Evolutionary conservation across 2,113 vertebrate genomes (phyloP).

Genomic region (Catagonus wagneri): DNA sequence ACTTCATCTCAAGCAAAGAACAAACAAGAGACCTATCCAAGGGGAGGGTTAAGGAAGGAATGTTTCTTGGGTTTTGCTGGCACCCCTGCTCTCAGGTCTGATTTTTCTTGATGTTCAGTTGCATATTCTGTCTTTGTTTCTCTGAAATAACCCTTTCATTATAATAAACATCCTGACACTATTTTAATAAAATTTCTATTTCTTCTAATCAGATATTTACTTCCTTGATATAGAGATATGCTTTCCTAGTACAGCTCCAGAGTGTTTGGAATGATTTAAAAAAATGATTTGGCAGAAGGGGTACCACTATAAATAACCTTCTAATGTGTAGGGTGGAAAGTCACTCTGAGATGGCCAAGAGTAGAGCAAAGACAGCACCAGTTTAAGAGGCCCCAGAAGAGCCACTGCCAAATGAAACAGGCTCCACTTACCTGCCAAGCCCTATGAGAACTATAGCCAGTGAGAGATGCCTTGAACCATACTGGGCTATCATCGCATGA

Average conservation of each 20-base stretch:
- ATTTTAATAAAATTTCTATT: not conserved
- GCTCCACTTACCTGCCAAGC: not conserved
- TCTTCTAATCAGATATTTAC: not conserved
- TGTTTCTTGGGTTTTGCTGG: not conserved
- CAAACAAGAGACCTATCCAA: not conserved
- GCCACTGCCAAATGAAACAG: not conserved
- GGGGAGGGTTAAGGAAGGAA: not conserved
- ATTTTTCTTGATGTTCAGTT: not conserved
- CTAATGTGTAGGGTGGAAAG: not conserved
- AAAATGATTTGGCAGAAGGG: not conserved
- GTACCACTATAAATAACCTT: not conserved
- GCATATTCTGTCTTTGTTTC: not conserved
- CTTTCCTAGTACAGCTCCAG: not conserved
- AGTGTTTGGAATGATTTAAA: not conserved
- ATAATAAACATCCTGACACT: not conserved
- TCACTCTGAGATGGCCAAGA: not conserved
- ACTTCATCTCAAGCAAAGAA: not conserved
- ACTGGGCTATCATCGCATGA: not conserved
- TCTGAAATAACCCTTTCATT: not conserved
- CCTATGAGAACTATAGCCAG: not conserved
- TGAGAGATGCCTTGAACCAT: not conserved
- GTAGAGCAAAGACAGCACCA: not conserved
- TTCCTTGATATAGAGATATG: not conserved
- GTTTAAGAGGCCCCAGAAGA: not conserved
- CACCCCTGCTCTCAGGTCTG: not conserved